Conservation (phyloP, 2,888 invertebrate genomes). For the Alsophila aescularia region DNA sequence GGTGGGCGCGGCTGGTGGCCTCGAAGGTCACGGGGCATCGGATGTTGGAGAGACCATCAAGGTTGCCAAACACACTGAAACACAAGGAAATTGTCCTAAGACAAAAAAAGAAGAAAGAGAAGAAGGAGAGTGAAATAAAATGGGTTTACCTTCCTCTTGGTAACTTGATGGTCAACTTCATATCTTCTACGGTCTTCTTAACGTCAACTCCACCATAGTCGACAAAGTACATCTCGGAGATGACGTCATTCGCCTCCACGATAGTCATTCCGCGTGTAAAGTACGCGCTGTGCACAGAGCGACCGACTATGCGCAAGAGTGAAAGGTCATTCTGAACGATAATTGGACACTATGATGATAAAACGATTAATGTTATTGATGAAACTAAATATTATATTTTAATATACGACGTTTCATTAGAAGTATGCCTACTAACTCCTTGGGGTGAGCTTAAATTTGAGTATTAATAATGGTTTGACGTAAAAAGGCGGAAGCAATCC, state of each 20-base stretch:
- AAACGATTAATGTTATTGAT: neutral
- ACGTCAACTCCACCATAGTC: slow-evolving; percentile 60
- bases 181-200: slow-evolving; percentile 27
- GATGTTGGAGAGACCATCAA: slow-evolving; percentile 46
- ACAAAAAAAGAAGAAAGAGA: neutral
- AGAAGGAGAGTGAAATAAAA: neutral
- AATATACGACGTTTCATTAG: too few relatives aligned
- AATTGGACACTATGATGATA: slow-evolving; percentile 64
- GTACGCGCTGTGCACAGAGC: slow-evolving; percentile 63
- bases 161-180: slow-evolving; percentile 39
- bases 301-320: slow-evolving; percentile 63
- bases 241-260: slow-evolving; percentile 59
- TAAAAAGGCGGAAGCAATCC: too few relatives aligned
- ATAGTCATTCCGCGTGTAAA: slow-evolving; percentile 58
- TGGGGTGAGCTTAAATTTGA: too few relatives aligned
- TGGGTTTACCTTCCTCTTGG: slow-evolving; percentile 59
- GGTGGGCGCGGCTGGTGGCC: slow-evolving; percentile 55
- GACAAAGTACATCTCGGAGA: slow-evolving; percentile 62
- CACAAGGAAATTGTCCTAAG: neutral
- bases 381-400: too few relatives aligned
- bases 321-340: slow-evolving; percentile 60
- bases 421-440: too few relatives aligned
- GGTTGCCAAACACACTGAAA: slow-evolving; percentile 67
- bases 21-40: slow-evolving; percentile 51
- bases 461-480: too few relatives aligned